phyloP scores from a whole-genome alignment of 2,888 invertebrate genomes.

The Kryphioiulus occultus region DNA sequence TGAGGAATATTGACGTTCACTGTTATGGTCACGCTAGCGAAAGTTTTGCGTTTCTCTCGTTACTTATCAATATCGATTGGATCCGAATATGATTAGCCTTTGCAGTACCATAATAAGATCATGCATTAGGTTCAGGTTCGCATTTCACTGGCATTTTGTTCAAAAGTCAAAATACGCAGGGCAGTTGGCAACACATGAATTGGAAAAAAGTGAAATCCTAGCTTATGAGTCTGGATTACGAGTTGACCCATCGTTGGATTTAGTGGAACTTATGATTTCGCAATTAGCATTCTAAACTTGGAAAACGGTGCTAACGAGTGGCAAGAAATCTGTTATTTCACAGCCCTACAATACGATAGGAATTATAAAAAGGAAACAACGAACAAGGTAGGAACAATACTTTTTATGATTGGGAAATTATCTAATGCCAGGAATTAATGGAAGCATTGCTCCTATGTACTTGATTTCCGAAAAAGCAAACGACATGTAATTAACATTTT shows the following conservation, averaged over 20 bases:
- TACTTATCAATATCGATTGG: not conserved
- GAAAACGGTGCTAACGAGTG: not conserved
- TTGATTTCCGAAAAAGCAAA: no score
- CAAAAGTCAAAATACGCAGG: not conserved
- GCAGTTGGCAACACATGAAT: not conserved
- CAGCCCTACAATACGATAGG: no score
- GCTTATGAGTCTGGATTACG: not conserved
- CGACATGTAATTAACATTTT: no score
- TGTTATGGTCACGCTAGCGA: not conserved
- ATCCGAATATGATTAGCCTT: not conserved
- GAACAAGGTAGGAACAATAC: no score
- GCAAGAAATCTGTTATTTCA: not conserved
- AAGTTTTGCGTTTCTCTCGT: not conserved
- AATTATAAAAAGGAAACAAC: no score
- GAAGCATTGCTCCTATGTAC: no score
- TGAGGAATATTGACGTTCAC: not conserved
- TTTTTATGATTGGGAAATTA: no score
- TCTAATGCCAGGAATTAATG: no score
- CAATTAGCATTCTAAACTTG: not conserved
- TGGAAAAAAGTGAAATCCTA: not conserved
- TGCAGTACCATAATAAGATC: not conserved
- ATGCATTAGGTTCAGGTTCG: not conserved
- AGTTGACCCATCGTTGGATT: not conserved
- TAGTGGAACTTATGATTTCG: not conserved
- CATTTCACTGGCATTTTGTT: not conserved